These are phyloP conservation scores for Sarcoramphus papa DNA, from an alignment of 2,797 vertebrate species.

Conservation along the genomic window DNA sequence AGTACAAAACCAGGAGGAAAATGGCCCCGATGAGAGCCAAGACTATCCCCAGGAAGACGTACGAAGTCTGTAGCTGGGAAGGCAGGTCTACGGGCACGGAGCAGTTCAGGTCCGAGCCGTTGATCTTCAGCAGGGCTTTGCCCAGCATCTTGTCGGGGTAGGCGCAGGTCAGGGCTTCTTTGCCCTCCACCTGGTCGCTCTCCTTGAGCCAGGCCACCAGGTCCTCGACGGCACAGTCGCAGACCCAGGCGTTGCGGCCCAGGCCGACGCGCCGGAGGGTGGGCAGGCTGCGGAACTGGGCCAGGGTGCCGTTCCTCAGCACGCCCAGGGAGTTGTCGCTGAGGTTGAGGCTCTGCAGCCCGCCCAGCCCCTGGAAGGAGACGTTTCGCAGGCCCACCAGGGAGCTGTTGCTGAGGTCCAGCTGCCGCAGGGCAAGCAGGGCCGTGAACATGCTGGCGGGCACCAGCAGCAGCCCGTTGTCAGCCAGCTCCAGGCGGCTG, in stretches of 20 bases:
- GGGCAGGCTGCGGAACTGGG: constrained; percentile 71
- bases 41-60: constrained; percentile 94
- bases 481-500: constrained; percentile 64
- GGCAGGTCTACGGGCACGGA: constrained; percentile 68
- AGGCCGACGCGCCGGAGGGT: constrained; percentile 71
- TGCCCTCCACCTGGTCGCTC: constrained; percentile 73
- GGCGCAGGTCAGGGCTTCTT: constrained; percentile 77
- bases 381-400: constrained; percentile 77
- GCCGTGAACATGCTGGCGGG: constrained; percentile 69
- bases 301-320: constrained; percentile 72
- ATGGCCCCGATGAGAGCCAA: constrained; percentile 95
- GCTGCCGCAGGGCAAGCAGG: constrained; percentile 73
- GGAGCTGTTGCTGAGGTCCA: constrained; percentile 88
- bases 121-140: constrained; percentile 75
- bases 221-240: constrained; percentile 83
- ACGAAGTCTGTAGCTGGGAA: constrained; percentile 90
- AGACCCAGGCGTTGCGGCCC: constrained; percentile 85
- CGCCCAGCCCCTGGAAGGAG: constrained; percentile 72
- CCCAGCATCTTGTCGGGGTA: constrained; percentile 74
- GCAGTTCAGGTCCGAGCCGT: constrained; percentile 76
- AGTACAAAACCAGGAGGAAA: constrained; percentile 95
- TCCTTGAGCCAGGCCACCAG: constrained; percentile 85
- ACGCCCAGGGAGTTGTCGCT: constrained; percentile 82
- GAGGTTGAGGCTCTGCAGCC: constrained; percentile 81
- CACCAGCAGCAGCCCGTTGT: constrained; percentile 81